A percentile compares a stretch with the other conserved stretches of the same genome.
Conservation (phyloP, 2,888 invertebrate species). For the Bursaphelenchus okinawaensis region DNA sequence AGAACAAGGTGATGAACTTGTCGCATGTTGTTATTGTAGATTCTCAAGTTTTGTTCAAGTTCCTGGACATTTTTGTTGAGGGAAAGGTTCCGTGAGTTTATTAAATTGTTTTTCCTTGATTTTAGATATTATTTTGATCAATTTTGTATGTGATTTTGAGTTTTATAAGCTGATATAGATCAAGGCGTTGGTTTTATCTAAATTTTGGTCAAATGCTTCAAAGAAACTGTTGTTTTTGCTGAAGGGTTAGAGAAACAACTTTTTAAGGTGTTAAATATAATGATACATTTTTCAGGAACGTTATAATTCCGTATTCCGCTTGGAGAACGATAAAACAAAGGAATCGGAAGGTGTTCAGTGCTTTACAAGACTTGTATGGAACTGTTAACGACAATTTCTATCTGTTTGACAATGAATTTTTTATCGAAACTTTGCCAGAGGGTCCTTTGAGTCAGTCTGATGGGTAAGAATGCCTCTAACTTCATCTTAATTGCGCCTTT, state of each 20-base stretch:
- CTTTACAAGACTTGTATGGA: slow-evolving; percentile 75
- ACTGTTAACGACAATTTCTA: slow-evolving; percentile 67
- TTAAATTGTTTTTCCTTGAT: slow-evolving; percentile 2
- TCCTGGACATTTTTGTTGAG: slow-evolving; percentile 50
- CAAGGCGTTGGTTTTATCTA: not conserved
- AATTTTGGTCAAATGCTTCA: not conserved
- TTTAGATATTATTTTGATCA: not conserved
- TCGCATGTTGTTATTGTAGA: slow-evolving; percentile 42
- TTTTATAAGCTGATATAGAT: not conserved
- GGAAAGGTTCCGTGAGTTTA: slow-evolving; percentile 33
- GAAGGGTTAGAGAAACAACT: slow-evolving; percentile 37
- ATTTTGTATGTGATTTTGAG: not conserved
- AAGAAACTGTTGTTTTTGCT: not conserved
- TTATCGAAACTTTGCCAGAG: slow-evolving; percentile 76
- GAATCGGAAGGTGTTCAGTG: slow-evolving; percentile 80
- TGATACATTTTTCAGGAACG: slow-evolving; percentile 31
- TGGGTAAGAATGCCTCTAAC: slow-evolving; percentile 8
- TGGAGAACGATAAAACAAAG: slow-evolving; percentile 63
- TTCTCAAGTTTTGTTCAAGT: slow-evolving; percentile 34
- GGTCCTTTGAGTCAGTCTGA: slow-evolving; percentile 3
- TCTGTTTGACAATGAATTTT: slow-evolving; percentile 92
- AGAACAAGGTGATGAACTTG: slow-evolving; percentile 25
- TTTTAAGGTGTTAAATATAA: too few relatives aligned
- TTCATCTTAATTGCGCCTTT: slow-evolving; percentile 1
- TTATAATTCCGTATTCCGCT: slow-evolving; percentile 43